phyloP scores from a whole-genome alignment of 1,140 invertebrate genomes.

The Drosophila oshimai region DNA sequence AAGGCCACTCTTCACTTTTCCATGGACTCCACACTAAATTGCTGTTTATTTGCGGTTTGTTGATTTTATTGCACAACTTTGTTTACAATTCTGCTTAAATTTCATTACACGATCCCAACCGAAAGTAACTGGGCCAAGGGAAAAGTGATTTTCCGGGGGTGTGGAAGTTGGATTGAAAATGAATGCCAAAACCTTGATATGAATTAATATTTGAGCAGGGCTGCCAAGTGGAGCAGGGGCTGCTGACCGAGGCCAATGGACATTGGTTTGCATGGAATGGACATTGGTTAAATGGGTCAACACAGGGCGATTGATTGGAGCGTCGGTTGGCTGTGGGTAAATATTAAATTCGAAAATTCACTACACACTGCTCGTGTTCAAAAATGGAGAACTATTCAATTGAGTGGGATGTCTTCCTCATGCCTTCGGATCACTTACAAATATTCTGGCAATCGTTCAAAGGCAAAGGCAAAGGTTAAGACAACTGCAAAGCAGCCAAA shows the following conservation, averaged over 20 bases:
- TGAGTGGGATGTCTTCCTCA: neutral
- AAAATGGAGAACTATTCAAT: neutral
- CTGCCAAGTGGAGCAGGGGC: constrained; percentile 46
- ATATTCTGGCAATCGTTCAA: neutral
- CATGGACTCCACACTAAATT: constrained; percentile 44
- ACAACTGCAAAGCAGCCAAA: constrained; percentile 11
- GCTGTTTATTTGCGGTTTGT: constrained; percentile 67
- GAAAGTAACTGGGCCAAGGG: constrained; percentile 43
- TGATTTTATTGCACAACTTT: constrained; percentile 70
- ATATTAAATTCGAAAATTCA: constrained; percentile 22
- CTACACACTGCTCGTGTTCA: neutral
- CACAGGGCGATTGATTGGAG: constrained; percentile 31
- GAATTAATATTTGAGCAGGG: constrained; percentile 77
- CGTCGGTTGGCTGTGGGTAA: neutral
- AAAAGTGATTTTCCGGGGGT: neutral
- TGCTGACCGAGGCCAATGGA: neutral
- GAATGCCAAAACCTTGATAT: constrained; percentile 78
- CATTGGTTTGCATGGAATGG: constrained; percentile 29
- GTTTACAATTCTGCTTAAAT: constrained; percentile 73
- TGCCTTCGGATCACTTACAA: neutral
- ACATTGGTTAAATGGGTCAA: constrained; percentile 56
- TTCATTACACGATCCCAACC: constrained; percentile 68
- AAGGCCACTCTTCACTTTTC: constrained; percentile 4
- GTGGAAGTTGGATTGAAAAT: constrained; percentile 45
- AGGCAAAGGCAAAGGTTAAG: constrained; percentile 27